phyloP scores from a whole-genome alignment of 2,888 invertebrate genomes.

The Agonopterix heracliana region DNA sequence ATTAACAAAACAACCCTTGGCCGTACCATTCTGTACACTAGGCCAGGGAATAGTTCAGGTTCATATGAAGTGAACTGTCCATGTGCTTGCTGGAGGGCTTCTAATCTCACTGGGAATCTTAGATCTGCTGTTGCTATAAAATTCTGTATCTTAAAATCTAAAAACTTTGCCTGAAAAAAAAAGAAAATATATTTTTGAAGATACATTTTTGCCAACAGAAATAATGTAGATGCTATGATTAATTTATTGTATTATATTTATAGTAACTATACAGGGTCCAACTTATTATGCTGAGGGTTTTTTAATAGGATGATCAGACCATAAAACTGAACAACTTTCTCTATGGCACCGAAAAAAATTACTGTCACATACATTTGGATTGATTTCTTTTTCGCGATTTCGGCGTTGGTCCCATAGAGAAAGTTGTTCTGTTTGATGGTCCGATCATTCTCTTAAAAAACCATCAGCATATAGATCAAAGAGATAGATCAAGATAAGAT shows the following conservation, averaged over 20 bases:
- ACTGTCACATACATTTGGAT: no score
- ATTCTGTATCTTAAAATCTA: slow-evolving; percentile 87
- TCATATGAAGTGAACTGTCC: slow-evolving; percentile 93
- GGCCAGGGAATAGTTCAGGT: slow-evolving; percentile 98
- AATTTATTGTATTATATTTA: not conserved
- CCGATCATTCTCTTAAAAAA: not conserved
- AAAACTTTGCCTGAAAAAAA: slow-evolving; percentile 79
- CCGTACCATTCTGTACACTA: slow-evolving; percentile 98
- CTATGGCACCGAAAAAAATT: no score
- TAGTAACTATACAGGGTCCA: no score
- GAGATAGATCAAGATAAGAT: no score
- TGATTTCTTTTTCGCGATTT: no score
- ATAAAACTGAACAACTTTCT: no score
- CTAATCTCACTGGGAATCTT: slow-evolving; percentile 83
- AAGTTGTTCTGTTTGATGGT: no score
- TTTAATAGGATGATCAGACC: no score
- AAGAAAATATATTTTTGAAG: not conserved
- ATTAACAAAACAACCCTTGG: slow-evolving; percentile 97
- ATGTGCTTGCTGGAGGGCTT: slow-evolving; percentile 83
- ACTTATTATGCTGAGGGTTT: no score
- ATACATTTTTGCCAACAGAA: not conserved
- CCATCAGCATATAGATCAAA: no score
- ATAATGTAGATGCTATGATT: no score
- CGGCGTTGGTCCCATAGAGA: no score
- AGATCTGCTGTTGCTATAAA: slow-evolving; percentile 85